A percentile compares a stretch with the other conserved stretches of the same genome.
phyloP scores from a whole-genome alignment of 2,113 vertebrate species.

The chimpanzee (Pan troglodytes) region DNA sequence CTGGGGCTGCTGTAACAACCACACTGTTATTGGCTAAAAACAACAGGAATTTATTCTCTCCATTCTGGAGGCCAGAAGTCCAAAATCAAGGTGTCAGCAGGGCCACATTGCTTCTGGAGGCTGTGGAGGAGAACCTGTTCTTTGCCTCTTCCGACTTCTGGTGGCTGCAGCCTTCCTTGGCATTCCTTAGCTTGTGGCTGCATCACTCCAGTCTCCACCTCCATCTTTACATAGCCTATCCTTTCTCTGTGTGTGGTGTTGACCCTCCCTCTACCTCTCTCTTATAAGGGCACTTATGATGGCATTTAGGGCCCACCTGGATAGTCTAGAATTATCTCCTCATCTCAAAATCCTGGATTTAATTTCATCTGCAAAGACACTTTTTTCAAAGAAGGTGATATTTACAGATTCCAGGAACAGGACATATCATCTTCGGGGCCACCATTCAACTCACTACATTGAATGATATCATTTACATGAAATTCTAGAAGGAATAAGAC shows the following conservation, averaged over 20 bases:
- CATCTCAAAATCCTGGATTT: neutral
- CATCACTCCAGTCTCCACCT: neutral
- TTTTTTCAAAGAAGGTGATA: conserved; percentile 3
- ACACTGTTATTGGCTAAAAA: neutral
- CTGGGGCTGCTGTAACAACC: neutral
- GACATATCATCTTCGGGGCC: neutral
- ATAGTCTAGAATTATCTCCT: neutral
- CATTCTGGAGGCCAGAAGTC: neutral
- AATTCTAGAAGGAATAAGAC: neutral
- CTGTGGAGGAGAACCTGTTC: neutral
- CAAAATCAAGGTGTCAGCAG: neutral
- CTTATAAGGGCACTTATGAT: neutral
- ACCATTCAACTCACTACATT: neutral
- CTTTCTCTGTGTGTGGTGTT: neutral
- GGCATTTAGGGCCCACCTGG: neutral
- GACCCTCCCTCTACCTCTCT: neutral
- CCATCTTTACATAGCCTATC: neutral
- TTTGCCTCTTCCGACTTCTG: neutral
- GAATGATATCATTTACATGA: neutral
- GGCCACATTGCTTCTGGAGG: neutral
- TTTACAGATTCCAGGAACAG: neutral
- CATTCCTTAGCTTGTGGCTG: neutral
- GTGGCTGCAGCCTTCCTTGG: neutral
- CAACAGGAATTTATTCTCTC: neutral
- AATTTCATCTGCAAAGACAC: neutral